Percentiles rank a stretch among this genome's conserved stretches.
phyloP scores from a whole-genome alignment of 2,888 invertebrate species.

The Leptura quadrifasciata region DNA sequence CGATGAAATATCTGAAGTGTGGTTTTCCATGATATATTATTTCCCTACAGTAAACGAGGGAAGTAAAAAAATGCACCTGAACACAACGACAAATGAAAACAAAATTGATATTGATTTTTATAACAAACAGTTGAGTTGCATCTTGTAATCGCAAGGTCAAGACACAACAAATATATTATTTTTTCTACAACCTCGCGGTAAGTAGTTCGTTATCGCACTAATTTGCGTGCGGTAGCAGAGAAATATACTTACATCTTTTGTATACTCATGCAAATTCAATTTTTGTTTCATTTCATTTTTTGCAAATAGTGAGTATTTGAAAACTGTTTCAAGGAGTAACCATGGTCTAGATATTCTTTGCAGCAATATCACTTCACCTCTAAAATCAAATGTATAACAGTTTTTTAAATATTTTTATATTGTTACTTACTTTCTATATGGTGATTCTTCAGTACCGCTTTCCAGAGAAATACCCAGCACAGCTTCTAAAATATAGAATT shows the following conservation, averaged over 20 bases:
- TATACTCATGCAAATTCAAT: slow-evolving; percentile 73
- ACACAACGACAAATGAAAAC: too few species aligned
- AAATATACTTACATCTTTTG: slow-evolving; percentile 68
- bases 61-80: too few species aligned
- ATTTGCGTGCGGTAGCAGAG: too few species aligned
- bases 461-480: slow-evolving; percentile 75
- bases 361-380: slow-evolving; percentile 76
- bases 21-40: too few species aligned
- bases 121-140: too few species aligned
- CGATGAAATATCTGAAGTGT: too few species aligned
- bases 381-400: slow-evolving; percentile 57
- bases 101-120: too few species aligned
- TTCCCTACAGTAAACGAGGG: too few species aligned
- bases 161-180: too few species aligned
- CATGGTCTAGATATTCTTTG: slow-evolving; percentile 77
- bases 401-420: neutral
- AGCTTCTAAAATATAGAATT: slow-evolving; percentile 71
- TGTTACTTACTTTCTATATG: slow-evolving; percentile 76
- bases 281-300: slow-evolving; percentile 75
- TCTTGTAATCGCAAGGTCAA: too few species aligned
- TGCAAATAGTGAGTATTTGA: slow-evolving; percentile 75
- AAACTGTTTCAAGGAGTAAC: slow-evolving; percentile 77
- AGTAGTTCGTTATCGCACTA: too few species aligned
- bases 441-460: slow-evolving; percentile 73
- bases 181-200: too few species aligned